Base-by-base conservation (phyloP, 2,797 vertebrate genomes). In the Chiroxiphia lanceolata region DNA sequence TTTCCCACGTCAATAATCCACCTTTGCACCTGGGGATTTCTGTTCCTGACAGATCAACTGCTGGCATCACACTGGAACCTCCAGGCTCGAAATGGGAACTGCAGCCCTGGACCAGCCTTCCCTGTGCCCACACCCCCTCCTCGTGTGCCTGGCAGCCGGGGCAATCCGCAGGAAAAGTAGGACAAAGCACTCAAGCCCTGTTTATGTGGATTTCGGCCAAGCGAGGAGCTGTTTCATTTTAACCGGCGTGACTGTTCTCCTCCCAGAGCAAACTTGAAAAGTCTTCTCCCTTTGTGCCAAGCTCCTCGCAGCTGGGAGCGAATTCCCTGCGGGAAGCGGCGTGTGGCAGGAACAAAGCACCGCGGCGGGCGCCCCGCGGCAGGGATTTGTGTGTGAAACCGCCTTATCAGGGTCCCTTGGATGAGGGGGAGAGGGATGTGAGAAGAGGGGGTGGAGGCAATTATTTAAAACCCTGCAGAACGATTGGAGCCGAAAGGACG, bases 361-460 rank as follows among this genome's bases (percentile, higher is more conserved):
- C n/a, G 1, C 0, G 8, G 20, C 3, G 13, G 44, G 56, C 34
- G 38, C 64, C 34, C 70, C 0, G 1, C 3, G 6, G 42, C n/a
- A 27, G 60, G 50, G 51, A 53, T 50, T 3, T 13, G 12, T 15
- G 47, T 45, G 61, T 48, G 70, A 15, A 71, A 15, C 56, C 3
- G 29, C 3, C 2, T 74, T 36, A 6, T 40, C 45, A 4, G 34
- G 31, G 65, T 6, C 21, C 3, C 33, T 48, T 11, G 36, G 33
- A 45, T 11, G 50, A 29, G 15, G 27, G 27, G 16, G 26, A 51
- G 50, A 51, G 50, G 50, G 50, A 0, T 15, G 6, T 26, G 33
- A 25, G 36, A 47, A 61, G 59, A 17, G 31, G 33, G 13, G 36
- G 48, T 25, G 42, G 34, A 60, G 25, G 56, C 22, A 40, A 50